Base-by-base conservation (phyloP, 2,888 invertebrate species). In the Amiota mariae region DNA sequence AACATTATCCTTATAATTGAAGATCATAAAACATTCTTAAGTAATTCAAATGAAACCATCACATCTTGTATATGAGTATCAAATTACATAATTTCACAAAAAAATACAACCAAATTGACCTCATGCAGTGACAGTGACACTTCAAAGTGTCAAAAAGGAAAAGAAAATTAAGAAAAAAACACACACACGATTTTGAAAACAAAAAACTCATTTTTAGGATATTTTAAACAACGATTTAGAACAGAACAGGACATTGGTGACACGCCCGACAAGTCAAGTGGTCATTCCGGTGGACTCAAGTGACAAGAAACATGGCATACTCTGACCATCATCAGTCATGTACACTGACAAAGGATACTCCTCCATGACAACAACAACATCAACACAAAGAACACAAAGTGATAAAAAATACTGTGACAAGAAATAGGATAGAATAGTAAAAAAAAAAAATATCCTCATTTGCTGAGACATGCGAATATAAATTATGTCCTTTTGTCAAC, bases 251-350 rank as follows among this genome's bases (percentile, higher is more conserved):
- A 51, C 54, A 51, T 51, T 51, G 1, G 13, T n/a, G 13, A 68
- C 18, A 54, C 15, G 46, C 15, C 46, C 48, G 36, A 24, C 66
- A 15, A 79, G 78, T 79, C 77, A 79, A 79, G 79, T 79, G 79
- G 78, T 76, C 77, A 78, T 74, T 73, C 75, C 75, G 70, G 72
- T 64, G 73, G 75, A 72, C 47, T 24, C n/a, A 63, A 36, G 36
- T 48, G 66, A 66, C 66, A 56, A 74, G 72, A 73, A 78, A 78
- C 76, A 76, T 76, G 77, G 77, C 76, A 77, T 74, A 77, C 76
- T 36, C 36, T 77, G 79, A 77, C 77, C 79, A 78, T 79, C 80
- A 80, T 80, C 79, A 80, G 79, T 80, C 79, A 80, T 78, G 77
- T 77, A 71, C 75, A 75, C 73, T 78, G 78, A 79, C 79, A 78